A percentile compares a stretch with the other conserved stretches of the same genome.
Conservation (phyloP, 2,797 vertebrate species). For the Pipistrellus kuhlii region DNA sequence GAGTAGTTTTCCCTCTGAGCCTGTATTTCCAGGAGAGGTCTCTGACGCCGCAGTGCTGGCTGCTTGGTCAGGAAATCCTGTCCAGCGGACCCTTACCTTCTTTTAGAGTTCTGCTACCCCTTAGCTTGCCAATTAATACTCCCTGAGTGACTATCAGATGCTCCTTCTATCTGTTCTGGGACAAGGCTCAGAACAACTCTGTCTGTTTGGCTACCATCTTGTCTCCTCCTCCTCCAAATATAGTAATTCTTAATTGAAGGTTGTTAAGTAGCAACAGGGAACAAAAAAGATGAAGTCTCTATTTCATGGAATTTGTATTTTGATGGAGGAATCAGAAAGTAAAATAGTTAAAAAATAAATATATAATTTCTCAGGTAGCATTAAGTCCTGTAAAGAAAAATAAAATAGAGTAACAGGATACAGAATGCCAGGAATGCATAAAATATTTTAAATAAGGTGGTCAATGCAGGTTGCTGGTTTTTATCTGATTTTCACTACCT, state of each 20-base stretch:
- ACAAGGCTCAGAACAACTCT: too few species aligned
- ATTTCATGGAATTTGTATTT: slow-evolving; percentile 6
- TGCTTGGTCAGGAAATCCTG: too few species aligned
- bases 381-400: not conserved
- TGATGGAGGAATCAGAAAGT: not conserved
- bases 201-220: too few species aligned
- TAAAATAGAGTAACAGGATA: not conserved
- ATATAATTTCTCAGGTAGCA: not conserved
- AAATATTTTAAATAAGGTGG: not conserved
- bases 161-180: too few species aligned
- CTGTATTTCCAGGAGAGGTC: too few species aligned
- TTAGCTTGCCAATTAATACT: too few species aligned
- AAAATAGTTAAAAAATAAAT: slow-evolving; percentile 43
- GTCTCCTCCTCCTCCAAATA: too few species aligned
- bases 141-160: too few species aligned
- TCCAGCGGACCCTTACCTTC: too few species aligned
- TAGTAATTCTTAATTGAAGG: not conserved
- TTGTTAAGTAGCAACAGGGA: not conserved
- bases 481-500: not conserved
- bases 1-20: too few species aligned
- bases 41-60: too few species aligned
- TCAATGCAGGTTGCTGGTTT: not conserved
- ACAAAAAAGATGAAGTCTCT: not conserved
- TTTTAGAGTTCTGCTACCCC: too few species aligned
- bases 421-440: not conserved